Evolutionary conservation across 2,888 invertebrate species (phyloP), one percentile per base, ranked within the genome.

Genomic region (Chrysopilus asiliformis): DNA sequence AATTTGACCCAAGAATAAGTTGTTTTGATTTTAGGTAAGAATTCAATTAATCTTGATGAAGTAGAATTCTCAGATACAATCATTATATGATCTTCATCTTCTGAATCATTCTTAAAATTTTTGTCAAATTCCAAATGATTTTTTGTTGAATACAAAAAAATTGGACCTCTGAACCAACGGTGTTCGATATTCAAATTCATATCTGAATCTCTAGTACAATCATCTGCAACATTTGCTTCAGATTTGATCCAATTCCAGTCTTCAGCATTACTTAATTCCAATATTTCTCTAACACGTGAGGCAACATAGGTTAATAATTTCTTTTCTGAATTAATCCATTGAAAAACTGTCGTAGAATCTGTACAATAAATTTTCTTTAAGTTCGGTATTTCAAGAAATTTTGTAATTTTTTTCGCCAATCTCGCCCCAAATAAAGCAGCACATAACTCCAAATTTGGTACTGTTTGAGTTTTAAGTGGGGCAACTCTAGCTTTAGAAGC

Each of bases 201-300:
- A n/a, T n/a, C n/a, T n/a, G n/a, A n/a, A n/a, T n/a, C n/a, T n/a
- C n/a, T n/a, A n/a, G n/a, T n/a, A n/a, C n/a, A n/a, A n/a, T n/a
- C n/a, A n/a, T n/a, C n/a, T n/a, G n/a, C n/a, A n/a, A n/a, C n/a
- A n/a, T n/a, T n/a, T n/a, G n/a, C n/a, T n/a, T n/a, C n/a, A n/a
- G n/a, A n/a, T n/a, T n/a, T n/a, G n/a, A n/a, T n/a, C n/a, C n/a
- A n/a, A n/a, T n/a, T n/a, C n/a, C n/a, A n/a, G n/a, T n/a, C n/a
- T 31, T 20, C 6, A 31, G 17, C n/a, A 31, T 31, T 18, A 19
- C 31, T 16, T 20, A 17, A 5, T n/a, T 31, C 31, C 6, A 31
- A 12, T 10, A 31, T 31, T 18, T 31, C 31, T 16, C 31, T 20
- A 5, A 16, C 19, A 10, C 31, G 9, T 17, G 18, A 17, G 7